Base-by-base conservation (phyloP, 1,140 invertebrate species). In the Aplysia californica region DNA sequence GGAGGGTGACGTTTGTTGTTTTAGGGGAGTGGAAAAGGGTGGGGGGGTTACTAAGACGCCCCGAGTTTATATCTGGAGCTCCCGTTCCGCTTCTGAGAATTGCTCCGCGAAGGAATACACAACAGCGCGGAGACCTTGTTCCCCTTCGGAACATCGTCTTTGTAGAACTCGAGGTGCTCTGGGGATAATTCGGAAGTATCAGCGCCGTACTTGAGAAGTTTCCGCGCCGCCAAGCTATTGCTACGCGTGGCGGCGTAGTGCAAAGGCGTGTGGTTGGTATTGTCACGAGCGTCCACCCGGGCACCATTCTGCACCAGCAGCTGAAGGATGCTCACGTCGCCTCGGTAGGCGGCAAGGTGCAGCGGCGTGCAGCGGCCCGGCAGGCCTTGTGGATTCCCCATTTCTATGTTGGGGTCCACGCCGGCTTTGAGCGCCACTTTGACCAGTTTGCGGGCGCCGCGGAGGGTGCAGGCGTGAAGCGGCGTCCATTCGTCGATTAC, bases 301-400 rank as follows among this genome's bases (percentile, higher is more conserved):
- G 84, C 84, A 23, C 81, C 83, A 44, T 82, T 76, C 50, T 82
- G 79, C 18, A 86, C 29, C 10, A 87, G 78, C 39, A 86, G 70
- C 66, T 85, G 78, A 10, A 86, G 80, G 15, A 87, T 81, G 61
- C 84, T 86, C 38, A 85, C 80, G 75, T 87, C 86, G 61, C 86
- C 86, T 20, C 86, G 81, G 76, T 87, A 80, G 2, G 86, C 83
- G 15, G 86, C 86, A 23, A 87, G 70, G 44, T 87, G 86, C n/a
- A 87, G 74, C 31, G 85, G 82, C 2, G 82, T 73, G 68, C 85
- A 87, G 2, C 80, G 59, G 0, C 83, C 84, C 1, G 86, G 86
- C 2, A 87, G 79, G 5, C 84, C 84, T 20, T 85, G 82, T 2
- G 84, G 84, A 18, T 76, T 33, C 31, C 85, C 85, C 86, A 87